These are phyloP conservation scores for Drosophila acutilabella DNA, from an alignment of 2,888 invertebrate genomes.

Conservation along the genomic window DNA sequence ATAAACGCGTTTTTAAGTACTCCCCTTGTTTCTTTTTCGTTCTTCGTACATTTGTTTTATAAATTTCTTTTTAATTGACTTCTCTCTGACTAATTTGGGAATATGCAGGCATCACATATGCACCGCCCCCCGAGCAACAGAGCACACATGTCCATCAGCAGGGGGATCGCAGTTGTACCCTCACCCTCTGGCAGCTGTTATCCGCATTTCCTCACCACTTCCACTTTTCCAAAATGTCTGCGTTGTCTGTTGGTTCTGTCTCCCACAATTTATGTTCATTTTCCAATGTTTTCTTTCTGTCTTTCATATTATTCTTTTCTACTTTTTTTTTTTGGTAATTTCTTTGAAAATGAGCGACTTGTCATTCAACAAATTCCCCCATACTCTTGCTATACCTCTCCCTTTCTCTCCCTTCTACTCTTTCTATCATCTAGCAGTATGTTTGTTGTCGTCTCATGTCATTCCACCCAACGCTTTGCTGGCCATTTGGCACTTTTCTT, in stretches of 20 bases:
- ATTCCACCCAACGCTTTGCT: constrained; percentile 57
- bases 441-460: constrained; percentile 49
- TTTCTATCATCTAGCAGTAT: constrained; percentile 16
- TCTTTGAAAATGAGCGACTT: constrained; percentile 81
- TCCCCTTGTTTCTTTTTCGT: constrained; percentile 18
- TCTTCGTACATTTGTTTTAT: constrained; percentile 9
- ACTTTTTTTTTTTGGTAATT: constrained; percentile 55
- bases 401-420: constrained; percentile 29
- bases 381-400: constrained; percentile 2
- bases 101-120: constrained; percentile 34
- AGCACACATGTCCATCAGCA: constrained; percentile 51
- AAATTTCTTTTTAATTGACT: constrained; percentile 70
- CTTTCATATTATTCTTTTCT: constrained; percentile 43
- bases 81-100: constrained; percentile 71
- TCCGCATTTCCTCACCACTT: constrained; percentile 46
- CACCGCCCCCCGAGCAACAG: constrained; percentile 1
- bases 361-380: constrained; percentile 72
- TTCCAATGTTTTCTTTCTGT: constrained; percentile 59
- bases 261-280: constrained; percentile 68
- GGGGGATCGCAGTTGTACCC: constrained; percentile 14
- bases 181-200: constrained; percentile 59
- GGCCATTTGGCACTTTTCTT: constrained; percentile 50
- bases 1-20: constrained; percentile 69
- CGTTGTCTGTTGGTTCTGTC: constrained; percentile 43
- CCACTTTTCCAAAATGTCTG: constrained; percentile 43